Conservation (phyloP, 2,113 vertebrate species). For the Anhinga anhinga region DNA sequence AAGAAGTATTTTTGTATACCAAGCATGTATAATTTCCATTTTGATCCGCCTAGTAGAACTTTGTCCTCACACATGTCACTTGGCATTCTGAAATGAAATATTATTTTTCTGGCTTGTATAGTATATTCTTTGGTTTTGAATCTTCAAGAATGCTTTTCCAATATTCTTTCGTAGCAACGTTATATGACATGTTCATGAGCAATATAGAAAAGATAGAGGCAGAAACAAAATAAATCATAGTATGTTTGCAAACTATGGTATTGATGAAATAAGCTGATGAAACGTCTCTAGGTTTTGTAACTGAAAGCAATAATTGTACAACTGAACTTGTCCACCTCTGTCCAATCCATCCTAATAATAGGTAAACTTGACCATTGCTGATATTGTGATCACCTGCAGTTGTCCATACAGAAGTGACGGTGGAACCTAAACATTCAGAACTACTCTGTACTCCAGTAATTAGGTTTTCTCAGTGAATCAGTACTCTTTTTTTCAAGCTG, state of each 20-base stretch:
- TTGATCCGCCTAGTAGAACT: neutral
- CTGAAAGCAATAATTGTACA: neutral
- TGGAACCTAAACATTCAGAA: neutral
- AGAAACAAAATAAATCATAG: neutral
- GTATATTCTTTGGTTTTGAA: neutral
- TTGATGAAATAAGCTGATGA: neutral
- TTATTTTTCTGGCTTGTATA: neutral
- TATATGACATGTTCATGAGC: neutral
- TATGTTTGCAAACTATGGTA: neutral
- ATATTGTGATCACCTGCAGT: neutral
- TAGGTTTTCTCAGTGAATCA: neutral
- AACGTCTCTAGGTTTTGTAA: neutral
- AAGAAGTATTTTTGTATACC: neutral
- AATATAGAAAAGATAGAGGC: neutral
- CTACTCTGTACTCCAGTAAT: neutral
- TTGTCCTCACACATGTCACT: neutral
- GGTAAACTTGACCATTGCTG: neutral
- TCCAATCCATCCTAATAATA: neutral
- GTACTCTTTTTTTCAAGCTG: neutral
- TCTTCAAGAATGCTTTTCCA: neutral
- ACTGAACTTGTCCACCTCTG: neutral
- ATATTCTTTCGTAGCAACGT: neutral
- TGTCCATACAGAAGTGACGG: neutral
- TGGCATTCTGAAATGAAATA: neutral
- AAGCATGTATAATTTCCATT: neutral